Percentiles rank a stretch among this genome's conserved stretches.
phyloP scores from a whole-genome alignment of 2,113 vertebrate species.

The Petrocephalus microphthalmus region DNA sequence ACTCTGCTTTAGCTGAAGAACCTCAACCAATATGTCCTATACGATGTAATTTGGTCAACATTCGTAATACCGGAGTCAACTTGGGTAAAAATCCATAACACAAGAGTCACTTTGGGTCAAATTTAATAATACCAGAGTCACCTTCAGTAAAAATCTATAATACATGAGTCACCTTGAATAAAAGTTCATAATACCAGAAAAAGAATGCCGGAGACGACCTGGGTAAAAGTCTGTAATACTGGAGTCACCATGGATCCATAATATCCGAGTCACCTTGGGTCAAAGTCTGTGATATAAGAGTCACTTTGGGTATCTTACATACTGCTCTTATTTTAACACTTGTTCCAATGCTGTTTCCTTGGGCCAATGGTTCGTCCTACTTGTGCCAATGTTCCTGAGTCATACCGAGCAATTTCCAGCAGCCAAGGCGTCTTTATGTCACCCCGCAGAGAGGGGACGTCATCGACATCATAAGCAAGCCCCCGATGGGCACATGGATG shows the following conservation, averaged over 20 bases:
- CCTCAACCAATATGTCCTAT: neutral
- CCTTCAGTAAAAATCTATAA: neutral
- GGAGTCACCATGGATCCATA: neutral
- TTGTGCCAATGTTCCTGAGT: neutral
- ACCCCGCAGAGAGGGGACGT: constrained; percentile 79
- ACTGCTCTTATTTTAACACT: neutral
- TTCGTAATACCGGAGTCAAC: neutral
- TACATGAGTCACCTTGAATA: neutral
- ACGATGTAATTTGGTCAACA: neutral
- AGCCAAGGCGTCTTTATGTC: neutral
- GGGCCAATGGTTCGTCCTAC: neutral
- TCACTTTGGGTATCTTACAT: neutral
- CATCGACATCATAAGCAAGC: constrained; percentile 95
- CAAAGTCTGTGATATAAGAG: neutral
- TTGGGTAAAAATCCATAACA: neutral
- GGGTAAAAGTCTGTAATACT: neutral
- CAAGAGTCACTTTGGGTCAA: neutral
- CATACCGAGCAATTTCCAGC: neutral
- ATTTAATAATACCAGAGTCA: neutral
- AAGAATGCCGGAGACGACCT: neutral
- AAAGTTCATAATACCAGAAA: neutral
- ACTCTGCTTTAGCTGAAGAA: neutral
- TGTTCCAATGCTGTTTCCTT: neutral
- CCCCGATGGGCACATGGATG: constrained; percentile 98
- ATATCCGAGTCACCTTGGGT: neutral